Conservation (phyloP, 2,888 invertebrate species). For the Tipula helvola region DNA sequence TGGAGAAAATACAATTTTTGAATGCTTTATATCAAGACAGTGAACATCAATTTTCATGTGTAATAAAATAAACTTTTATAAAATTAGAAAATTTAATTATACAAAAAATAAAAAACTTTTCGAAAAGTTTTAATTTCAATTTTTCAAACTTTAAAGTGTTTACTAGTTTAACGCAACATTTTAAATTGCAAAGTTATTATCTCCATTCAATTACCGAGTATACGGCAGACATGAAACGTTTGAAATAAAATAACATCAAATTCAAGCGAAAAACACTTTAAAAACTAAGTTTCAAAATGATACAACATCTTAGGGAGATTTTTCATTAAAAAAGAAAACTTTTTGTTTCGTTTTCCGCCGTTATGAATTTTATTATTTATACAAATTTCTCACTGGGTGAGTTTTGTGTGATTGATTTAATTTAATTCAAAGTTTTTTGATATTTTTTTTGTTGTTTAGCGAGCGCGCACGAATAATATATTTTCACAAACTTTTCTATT, state of each 20-base stretch:
- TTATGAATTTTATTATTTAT: not conserved
- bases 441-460: not conserved
- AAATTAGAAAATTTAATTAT: too few species aligned
- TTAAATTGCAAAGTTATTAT: not conserved
- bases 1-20: too few species aligned
- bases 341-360: not conserved
- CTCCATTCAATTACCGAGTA: not conserved
- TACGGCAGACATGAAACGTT: not conserved
- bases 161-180: too few species aligned
- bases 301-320: not conserved
- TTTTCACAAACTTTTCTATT: not conserved
- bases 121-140: too few species aligned
- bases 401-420: not conserved
- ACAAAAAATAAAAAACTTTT: too few species aligned
- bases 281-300: not conserved
- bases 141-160: too few species aligned
- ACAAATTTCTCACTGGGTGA: not conserved
- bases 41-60: too few species aligned
- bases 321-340: not conserved
- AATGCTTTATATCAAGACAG: too few species aligned
- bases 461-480: not conserved
- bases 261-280: not conserved
- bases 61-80: too few species aligned
- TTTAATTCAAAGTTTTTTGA: not conserved
- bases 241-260: not conserved